phyloP scores from a whole-genome alignment of 2,797 vertebrate species.

The Trichosurus vulpecula region DNA sequence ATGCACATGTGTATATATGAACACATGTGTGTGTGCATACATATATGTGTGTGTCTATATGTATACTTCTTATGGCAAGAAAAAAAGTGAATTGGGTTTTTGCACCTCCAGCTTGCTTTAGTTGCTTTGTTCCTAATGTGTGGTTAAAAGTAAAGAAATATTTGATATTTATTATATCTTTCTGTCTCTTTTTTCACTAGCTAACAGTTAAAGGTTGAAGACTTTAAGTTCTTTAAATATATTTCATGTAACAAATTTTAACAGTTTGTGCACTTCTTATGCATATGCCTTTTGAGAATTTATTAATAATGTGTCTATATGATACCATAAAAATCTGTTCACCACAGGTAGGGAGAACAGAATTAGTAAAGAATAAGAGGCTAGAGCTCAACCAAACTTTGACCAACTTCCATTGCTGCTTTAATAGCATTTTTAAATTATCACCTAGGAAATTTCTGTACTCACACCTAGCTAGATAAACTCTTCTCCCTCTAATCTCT shows the following conservation, averaged over 20 bases:
- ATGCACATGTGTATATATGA: neutral
- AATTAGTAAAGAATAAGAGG: neutral
- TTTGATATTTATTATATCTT: neutral
- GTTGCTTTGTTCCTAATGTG: constrained; percentile 19
- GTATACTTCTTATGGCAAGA: neutral
- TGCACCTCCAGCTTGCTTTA: neutral
- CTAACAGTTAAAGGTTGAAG: constrained; percentile 16
- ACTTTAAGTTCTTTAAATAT: neutral
- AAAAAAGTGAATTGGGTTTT: neutral
- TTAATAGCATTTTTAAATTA: constrained; percentile 33
- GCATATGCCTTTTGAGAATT: neutral
- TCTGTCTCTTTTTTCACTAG: neutral
- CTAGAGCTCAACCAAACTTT: neutral
- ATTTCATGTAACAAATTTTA: constrained; percentile 15
- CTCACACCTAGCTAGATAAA: neutral
- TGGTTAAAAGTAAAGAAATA: constrained; percentile 1
- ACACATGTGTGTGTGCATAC: no score
- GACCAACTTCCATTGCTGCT: neutral
- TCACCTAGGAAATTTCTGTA: neutral
- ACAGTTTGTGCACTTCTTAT: neutral
- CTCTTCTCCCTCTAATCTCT: no score
- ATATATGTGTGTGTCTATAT: neutral
- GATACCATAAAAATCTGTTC: neutral
- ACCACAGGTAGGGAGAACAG: neutral
- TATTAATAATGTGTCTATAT: neutral